Conservation (phyloP, 2,113 vertebrate genomes). For the Pantherophis guttatus region DNA sequence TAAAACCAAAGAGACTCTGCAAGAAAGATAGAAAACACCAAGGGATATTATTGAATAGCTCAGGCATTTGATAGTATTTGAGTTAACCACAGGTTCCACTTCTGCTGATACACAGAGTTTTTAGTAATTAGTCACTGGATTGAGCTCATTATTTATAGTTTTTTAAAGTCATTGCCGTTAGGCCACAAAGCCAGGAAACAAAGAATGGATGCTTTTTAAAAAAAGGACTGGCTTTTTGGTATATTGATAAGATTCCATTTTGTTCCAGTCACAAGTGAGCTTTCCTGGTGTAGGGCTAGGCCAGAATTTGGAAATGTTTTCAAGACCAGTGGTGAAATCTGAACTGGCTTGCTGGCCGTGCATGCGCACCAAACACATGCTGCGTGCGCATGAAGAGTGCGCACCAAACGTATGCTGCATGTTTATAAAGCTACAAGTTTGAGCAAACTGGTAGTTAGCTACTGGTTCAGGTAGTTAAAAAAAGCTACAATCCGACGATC, state of each 20-base stretch:
- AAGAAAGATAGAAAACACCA: conserved; percentile 58
- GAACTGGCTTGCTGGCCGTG: too few species aligned
- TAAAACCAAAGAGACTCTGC: conserved; percentile 69
- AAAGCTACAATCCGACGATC: too few species aligned
- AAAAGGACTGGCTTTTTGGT: conserved; percentile 30
- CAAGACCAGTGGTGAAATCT: not conserved
- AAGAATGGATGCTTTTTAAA: conserved; percentile 64
- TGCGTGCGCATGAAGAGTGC: too few species aligned
- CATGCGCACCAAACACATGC: too few species aligned
- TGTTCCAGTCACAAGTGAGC: conserved; percentile 62
- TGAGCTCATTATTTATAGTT: conserved; percentile 70
- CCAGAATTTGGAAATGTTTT: conserved; percentile 48
- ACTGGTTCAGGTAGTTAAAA: too few species aligned
- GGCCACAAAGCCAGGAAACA: conserved; percentile 76
- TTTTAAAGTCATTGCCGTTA: conserved; percentile 71
- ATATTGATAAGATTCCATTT: conserved; percentile 70
- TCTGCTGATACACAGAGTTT: conserved; percentile 75
- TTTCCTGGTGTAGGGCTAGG: conserved; percentile 51
- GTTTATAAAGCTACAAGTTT: too few species aligned
- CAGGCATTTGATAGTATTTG: conserved; percentile 73
- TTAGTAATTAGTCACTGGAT: conserved; percentile 73
- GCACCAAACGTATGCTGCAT: too few species aligned
- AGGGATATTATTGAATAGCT: conserved; percentile 70
- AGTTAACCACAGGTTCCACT: conserved; percentile 72
- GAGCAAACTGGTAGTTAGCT: too few species aligned